phyloP scores from a whole-genome alignment of 2,113 vertebrate genomes.

The Pica pica region DNA sequence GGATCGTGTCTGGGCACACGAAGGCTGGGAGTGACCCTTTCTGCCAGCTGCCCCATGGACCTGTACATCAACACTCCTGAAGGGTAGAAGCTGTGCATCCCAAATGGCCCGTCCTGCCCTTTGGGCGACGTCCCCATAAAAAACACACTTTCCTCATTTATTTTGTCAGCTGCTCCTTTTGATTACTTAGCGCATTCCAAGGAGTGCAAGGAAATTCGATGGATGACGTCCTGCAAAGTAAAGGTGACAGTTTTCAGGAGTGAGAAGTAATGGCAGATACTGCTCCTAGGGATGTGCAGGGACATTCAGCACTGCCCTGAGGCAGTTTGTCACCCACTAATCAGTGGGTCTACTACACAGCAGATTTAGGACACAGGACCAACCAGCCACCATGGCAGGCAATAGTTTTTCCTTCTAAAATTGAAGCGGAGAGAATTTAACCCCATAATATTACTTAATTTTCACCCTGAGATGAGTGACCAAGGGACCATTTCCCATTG shows the following conservation, averaged over 20 bases:
- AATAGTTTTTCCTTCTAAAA: background rate
- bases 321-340: background rate
- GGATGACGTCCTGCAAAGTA: background rate
- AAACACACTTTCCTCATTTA: conserved; percentile 32
- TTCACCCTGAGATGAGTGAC: background rate
- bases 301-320: background rate
- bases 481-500: background rate
- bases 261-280: background rate
- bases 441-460: background rate
- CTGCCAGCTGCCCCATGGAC: background rate
- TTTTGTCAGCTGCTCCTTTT: conserved; percentile 51
- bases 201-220: background rate
- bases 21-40: background rate
- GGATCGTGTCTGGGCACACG: rapidly evolving
- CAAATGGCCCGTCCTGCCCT: background rate
- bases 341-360: background rate
- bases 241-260: background rate
- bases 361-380: background rate
- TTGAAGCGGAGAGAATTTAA: background rate
- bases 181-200: conserved; percentile 49
- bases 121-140: background rate
- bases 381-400: background rate
- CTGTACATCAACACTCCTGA: background rate
- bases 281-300: background rate
- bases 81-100: background rate